phyloP scores from a whole-genome alignment of 92 coral and sea anemone genomes.

The Actinostola sp. region DNA sequence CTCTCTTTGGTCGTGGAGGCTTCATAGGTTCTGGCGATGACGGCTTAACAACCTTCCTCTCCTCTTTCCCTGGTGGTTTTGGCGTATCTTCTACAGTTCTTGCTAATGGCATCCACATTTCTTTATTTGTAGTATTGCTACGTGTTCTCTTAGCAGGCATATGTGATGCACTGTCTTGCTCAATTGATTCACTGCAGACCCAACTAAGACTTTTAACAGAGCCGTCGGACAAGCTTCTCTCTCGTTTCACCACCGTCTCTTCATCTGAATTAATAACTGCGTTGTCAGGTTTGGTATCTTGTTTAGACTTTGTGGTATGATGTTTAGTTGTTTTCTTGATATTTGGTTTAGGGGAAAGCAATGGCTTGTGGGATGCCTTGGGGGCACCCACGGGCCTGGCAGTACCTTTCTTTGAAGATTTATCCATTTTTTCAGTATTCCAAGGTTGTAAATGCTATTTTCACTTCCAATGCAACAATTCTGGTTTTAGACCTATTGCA shows the following conservation, averaged over 20 bases:
- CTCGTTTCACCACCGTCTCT: constrained; percentile 12
- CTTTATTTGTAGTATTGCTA: constrained; percentile 56
- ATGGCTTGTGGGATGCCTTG: constrained; percentile 5
- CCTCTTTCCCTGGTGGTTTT: not conserved
- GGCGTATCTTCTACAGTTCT: constrained; percentile 10
- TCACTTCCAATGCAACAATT: no score
- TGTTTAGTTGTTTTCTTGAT: not conserved
- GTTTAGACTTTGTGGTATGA: not conserved
- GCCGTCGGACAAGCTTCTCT: constrained; percentile 43
- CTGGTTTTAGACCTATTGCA: not conserved
- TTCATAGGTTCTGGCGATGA: constrained; percentile 37
- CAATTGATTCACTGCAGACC: constrained; percentile 10
- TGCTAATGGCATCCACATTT: constrained; percentile 54
- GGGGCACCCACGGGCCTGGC: constrained; percentile 6
- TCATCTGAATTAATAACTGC: constrained; percentile 7
- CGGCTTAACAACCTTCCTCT: constrained; percentile 2
- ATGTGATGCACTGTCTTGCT: constrained; percentile 2
- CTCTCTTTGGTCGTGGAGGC: constrained; percentile 44
- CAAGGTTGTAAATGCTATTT: no score
- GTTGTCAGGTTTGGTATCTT: not conserved
- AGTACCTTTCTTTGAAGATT: constrained; percentile 9
- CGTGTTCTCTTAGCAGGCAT: constrained; percentile 27
- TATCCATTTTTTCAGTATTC: constrained; percentile 18
- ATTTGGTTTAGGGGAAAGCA: constrained; percentile 12
- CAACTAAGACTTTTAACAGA: constrained; percentile 36